A percentile compares a stretch with the other conserved stretches of the same genome.
Conservation (phyloP, 2,888 invertebrate genomes). For the Achlya flavicornis region DNA sequence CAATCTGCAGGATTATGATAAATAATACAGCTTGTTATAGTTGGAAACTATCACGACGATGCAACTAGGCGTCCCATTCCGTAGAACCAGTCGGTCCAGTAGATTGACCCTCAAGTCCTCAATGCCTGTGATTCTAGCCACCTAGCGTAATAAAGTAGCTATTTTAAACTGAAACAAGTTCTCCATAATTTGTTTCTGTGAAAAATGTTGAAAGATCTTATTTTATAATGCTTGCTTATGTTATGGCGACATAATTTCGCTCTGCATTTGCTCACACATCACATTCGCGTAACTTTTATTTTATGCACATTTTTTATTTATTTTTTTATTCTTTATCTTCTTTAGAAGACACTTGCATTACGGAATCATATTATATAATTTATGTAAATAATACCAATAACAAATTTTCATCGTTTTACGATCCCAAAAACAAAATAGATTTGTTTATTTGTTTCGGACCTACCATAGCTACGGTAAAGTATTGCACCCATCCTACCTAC, state of each 20-base stretch:
- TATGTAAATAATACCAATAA: too few species aligned
- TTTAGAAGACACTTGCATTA: neutral
- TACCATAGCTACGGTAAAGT: neutral
- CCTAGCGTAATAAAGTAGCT: constrained; percentile 53
- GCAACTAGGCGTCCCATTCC: constrained; percentile 40
- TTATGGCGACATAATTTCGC: neutral
- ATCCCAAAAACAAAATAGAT: too few species aligned
- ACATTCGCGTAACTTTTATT: neutral
- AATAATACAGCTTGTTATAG: constrained; percentile 19
- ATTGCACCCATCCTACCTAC: neutral
- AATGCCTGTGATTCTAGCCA: constrained; percentile 45
- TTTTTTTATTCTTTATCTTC: neutral
- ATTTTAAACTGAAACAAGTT: constrained; percentile 52
- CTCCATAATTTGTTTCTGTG: constrained; percentile 37
- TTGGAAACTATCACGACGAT: constrained; percentile 47
- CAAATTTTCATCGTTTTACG: too few species aligned
- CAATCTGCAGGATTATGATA: constrained; percentile 18
- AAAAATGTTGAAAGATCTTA: constrained; percentile 26
- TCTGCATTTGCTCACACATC: neutral
- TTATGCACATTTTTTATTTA: neutral
- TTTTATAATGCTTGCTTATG: constrained; percentile 14
- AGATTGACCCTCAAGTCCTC: constrained; percentile 41
- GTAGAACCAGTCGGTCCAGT: constrained; percentile 62
- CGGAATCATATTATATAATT: neutral
- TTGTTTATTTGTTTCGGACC: too few species aligned